phyloP scores from a whole-genome alignment of 2,888 invertebrate genomes.

The Oscheius sp. region DNA sequence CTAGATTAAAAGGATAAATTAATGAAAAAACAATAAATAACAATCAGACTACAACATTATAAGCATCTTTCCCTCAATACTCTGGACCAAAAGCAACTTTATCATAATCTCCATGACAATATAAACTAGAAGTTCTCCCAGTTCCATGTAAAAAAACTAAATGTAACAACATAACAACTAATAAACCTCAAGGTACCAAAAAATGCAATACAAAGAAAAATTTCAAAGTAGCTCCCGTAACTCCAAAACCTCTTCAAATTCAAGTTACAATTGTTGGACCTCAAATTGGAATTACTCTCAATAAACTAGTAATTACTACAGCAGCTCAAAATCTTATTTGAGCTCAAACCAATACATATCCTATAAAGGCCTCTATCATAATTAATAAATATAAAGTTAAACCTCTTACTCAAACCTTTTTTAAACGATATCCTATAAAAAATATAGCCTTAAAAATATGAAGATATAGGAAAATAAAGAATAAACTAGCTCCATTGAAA shows the following conservation, averaged over 20 bases:
- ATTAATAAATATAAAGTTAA: constrained; percentile 80
- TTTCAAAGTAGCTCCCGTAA: constrained; percentile 83
- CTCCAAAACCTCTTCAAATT: constrained; percentile 84
- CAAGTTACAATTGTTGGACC: constrained; percentile 76
- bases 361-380: constrained; percentile 84
- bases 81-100: constrained; percentile 65
- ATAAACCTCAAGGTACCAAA: constrained; percentile 81
- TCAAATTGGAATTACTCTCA: constrained; percentile 76
- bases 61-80: constrained; percentile 64
- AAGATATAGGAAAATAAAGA: constrained; percentile 67
- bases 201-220: constrained; percentile 85
- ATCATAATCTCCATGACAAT: constrained; percentile 66
- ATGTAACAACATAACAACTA: constrained; percentile 69
- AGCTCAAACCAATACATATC: constrained; percentile 84
- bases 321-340: constrained; percentile 87
- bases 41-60: constrained; percentile 77
- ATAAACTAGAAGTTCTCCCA: constrained; percentile 63
- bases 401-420: constrained; percentile 80
- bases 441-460: constrained; percentile 74
- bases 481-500: constrained; percentile 64
- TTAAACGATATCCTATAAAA: constrained; percentile 76
- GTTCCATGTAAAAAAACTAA: constrained; percentile 72
- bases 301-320: constrained; percentile 83
- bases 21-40: constrained; percentile 78
- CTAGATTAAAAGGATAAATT: constrained; percentile 77